These are phyloP conservation scores for Pipra filicauda DNA, from an alignment of 2,113 vertebrate species.

Conservation along the genomic window DNA sequence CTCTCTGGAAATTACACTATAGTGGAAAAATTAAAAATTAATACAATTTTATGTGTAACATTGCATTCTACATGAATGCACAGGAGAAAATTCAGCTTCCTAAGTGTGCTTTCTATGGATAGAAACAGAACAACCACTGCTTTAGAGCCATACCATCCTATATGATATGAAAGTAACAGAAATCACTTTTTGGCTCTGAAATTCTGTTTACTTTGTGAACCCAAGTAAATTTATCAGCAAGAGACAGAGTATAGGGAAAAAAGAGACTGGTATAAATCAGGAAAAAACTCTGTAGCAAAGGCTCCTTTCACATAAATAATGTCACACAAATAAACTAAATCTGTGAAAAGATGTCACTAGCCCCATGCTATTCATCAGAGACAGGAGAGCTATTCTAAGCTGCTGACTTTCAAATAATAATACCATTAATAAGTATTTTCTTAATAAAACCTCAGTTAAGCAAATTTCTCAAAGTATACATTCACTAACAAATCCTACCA, in stretches of 20 bases:
- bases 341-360: neutral
- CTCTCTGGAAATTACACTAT: neutral
- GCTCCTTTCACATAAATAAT: neutral
- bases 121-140: neutral
- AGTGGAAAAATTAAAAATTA: neutral
- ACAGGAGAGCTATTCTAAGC: neutral
- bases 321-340: neutral
- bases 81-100: neutral
- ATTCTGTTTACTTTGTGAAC: neutral
- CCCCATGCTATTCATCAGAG: neutral
- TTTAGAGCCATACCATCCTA: neutral
- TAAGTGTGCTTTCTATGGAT: neutral
- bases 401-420: neutral
- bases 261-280: neutral
- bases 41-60: neutral
- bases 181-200: neutral
- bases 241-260: neutral
- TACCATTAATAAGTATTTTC: neutral
- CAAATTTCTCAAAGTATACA: neutral
- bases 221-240: neutral
- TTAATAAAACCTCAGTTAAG: neutral
- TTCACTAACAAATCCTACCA: neutral
- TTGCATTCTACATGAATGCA: neutral
- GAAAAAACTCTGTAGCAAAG: neutral
- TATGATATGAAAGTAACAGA: neutral